Conservation (phyloP, 2,113 vertebrate genomes). For the Apteryx owenii region DNA sequence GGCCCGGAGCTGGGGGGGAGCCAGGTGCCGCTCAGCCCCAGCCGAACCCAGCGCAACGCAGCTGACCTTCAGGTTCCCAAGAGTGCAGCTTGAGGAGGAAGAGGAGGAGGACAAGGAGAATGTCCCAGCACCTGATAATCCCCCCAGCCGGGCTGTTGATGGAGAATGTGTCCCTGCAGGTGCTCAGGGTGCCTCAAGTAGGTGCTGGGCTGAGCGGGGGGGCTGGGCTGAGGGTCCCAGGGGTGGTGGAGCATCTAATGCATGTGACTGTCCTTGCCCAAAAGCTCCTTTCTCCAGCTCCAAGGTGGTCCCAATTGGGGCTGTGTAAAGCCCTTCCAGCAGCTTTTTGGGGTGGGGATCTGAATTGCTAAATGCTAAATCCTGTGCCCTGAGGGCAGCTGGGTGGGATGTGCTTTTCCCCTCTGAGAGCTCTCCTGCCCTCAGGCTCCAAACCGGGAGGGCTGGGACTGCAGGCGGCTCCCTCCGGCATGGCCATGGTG, state of each 20-base stretch:
- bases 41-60: background rate
- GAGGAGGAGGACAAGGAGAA: conserved; percentile 48
- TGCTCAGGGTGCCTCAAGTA: background rate
- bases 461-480: background rate
- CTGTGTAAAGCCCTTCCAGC: background rate
- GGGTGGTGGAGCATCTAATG: background rate
- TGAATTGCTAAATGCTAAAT: background rate
- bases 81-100: conserved; percentile 37
- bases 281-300: background rate
- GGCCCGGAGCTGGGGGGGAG: background rate
- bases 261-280: background rate
- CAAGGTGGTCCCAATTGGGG: background rate
- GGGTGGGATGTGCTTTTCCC: background rate
- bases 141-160: background rate
- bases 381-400: accelerated
- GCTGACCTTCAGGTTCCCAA: background rate
- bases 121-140: accelerated
- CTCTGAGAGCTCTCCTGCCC: background rate
- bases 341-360: background rate
- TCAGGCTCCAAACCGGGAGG: background rate
- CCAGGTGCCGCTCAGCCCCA: background rate
- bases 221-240: background rate
- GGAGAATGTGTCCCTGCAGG: background rate
- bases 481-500: accelerated
- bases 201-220: background rate